Evolutionary conservation across 2,888 invertebrate genomes (phyloP), one percentile per base, ranked within the genome.

Genomic region (Euphydryas editha): DNA sequence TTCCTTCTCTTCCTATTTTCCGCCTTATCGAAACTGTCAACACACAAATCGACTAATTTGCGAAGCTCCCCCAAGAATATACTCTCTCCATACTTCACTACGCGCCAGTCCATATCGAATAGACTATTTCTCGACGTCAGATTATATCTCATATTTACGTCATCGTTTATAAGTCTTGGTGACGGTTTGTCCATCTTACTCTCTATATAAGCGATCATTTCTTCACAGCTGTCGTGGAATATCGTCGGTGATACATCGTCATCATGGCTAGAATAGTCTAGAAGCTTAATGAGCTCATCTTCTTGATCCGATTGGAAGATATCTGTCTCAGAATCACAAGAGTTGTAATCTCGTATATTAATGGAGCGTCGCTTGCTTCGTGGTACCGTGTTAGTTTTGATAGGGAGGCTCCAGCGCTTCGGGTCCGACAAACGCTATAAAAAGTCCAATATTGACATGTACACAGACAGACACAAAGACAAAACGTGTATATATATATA

Each of bases 271-370:
- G 94, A 94, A 83, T 94, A 95, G 88, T 95, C 95, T 76, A 96
- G 92, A 77, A 96, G 94, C 77, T 95, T 95, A 78, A 96, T 91
- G 58, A 96, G 92, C 87, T 96, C 96, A 74, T 96, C 96, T 81
- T 96, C 96, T 87, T 96, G 96, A 83, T 96, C 96, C 20, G 96
- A 96, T 82, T 95, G 95, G 92, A 95, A 95, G 93, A 96, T 94
- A 82, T 96, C 96, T 56, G 95, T 95, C 84, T 96, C 95, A 37
- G 95, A 95, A 84, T 95, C 95, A 72, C 90, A 89, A 0, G 90
- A 88, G 73, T 88, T 87, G 74, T 88, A 88, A 36, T 88, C 89
- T 37, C 79, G 75, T 44, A 84, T 67, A 65, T 82, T 82, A 56
- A 83, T 69, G 3, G 87, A 87, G 15, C 83, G 78, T 17, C 90